phyloP scores from a whole-genome alignment of 2,797 vertebrate species.

The Allobates femoralis region DNA sequence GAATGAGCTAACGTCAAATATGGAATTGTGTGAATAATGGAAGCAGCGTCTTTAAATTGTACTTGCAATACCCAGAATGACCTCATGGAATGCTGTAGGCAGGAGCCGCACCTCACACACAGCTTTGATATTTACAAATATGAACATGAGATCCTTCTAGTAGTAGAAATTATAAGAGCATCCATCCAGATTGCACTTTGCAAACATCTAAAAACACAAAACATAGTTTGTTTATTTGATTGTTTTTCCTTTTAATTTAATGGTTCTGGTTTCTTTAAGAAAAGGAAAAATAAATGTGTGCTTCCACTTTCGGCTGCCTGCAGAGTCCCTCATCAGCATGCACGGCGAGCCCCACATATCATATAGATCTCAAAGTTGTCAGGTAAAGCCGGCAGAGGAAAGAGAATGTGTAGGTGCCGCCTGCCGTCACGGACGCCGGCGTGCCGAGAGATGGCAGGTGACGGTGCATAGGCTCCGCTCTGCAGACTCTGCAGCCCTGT shows the following conservation, averaged over 20 bases:
- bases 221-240: background rate
- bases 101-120: background rate
- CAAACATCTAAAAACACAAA: background rate
- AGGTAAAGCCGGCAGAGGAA: constrained; percentile 60
- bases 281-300: constrained; percentile 60
- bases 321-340: constrained; percentile 58
- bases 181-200: background rate
- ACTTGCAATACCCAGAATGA: background rate
- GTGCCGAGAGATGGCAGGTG: background rate
- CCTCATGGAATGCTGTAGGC: background rate
- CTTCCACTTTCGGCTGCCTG: constrained; percentile 37
- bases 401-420: constrained; percentile 53
- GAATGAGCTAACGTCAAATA: background rate
- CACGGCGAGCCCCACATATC: constrained; percentile 62
- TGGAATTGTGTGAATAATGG: background rate
- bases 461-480: background rate
- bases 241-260: background rate
- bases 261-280: constrained; percentile 23
- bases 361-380: constrained; percentile 66
- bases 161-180: background rate
- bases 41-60: background rate
- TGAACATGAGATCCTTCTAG: background rate
- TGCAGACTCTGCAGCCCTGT: background rate
- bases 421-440: constrained; percentile 35
- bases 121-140: background rate